Evolutionary conservation across 2,888 invertebrate genomes (phyloP).

Genomic region (Anoplius nigerrimus): DNA sequence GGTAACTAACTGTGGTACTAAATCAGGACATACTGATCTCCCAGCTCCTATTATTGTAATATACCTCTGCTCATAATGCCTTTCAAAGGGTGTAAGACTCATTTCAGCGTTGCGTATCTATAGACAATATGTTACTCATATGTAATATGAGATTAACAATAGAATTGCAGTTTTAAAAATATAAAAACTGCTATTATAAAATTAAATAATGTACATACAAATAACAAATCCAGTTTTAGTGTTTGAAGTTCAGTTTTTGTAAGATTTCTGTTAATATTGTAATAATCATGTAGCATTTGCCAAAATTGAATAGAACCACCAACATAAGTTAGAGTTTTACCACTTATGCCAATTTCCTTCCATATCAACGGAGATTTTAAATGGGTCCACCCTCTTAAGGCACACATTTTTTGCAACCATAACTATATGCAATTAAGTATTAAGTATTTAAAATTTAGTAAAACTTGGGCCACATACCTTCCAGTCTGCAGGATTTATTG

Average conservation of each 20-base stretch:
- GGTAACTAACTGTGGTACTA: conserved; percentile 63
- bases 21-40: conserved; percentile 52
- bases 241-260: conserved; percentile 61
- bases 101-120: conserved; percentile 26
- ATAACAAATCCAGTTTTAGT: conserved; percentile 61
- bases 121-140: neutral
- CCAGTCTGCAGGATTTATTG: conserved; percentile 77
- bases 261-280: conserved; percentile 73
- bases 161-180: neutral
- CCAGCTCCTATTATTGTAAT: conserved; percentile 65
- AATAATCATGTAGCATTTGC: conserved; percentile 80
- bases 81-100: conserved; percentile 8
- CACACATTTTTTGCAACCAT: conserved; percentile 77
- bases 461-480: conserved; percentile 68
- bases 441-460: conserved; percentile 16
- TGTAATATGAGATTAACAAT: neutral
- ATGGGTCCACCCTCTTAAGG: conserved; percentile 78
- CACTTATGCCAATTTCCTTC: conserved; percentile 79
- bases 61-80: conserved; percentile 27
- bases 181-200: neutral
- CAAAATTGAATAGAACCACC: conserved; percentile 80
- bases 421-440: conserved; percentile 63
- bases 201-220: conserved; percentile 42
- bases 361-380: conserved; percentile 78
- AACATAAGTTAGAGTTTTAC: conserved; percentile 78